Evolutionary conservation across 2,113 vertebrate species (phyloP), one percentile per base, ranked within the genome.

Genomic region (Clinocottus analis): DNA sequence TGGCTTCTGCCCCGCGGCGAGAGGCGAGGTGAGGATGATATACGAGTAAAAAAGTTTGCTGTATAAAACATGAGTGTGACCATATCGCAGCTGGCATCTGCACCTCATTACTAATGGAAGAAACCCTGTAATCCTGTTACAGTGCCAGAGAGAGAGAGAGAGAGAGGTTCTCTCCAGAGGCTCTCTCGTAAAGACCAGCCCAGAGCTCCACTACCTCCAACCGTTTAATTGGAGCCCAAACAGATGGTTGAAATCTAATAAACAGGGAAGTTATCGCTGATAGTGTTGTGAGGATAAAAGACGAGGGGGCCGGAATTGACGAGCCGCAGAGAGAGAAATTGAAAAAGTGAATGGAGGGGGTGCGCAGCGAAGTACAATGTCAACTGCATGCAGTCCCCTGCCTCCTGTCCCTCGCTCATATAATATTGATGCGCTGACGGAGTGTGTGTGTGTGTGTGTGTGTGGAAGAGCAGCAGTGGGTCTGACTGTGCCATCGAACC

Each of bases 41-140:
- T 72, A 25, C 14, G 27, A 90, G 65, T 53, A 80, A 82, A 59
- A n/a, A 90, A 82, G 62, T 85, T 86, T 76, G 77, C 60, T 91
- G 86, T 90, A 84, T 90, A 85, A 91, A 88, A 90, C 84, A 91
- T 86, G 72, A 90, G 87, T 17, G 83, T 49, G 79, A 77, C 76
- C 85, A 87, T 83, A 85, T 89, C 79, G 47, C 89, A 91, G 91
- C 89, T 85, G 88, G 74, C 78, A 86, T 83, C 86, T 80, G 76
- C 64, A 84, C 70, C 88, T 93, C 90, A 92, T 92, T 84, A 90
- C 80, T 91, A 85, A 93, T 92, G 93, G 77, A 93, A 68, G 80
- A 82, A 77, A 73, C 43, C 70, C 65, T 73, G 83, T 91, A 74
- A 86, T 86, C 80, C 72, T 67, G 78, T 89, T 77, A 69, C 85